These are phyloP conservation scores for Cephus cinctus DNA, from an alignment of 1,140 invertebrate species.

Conservation along the genomic window DNA sequence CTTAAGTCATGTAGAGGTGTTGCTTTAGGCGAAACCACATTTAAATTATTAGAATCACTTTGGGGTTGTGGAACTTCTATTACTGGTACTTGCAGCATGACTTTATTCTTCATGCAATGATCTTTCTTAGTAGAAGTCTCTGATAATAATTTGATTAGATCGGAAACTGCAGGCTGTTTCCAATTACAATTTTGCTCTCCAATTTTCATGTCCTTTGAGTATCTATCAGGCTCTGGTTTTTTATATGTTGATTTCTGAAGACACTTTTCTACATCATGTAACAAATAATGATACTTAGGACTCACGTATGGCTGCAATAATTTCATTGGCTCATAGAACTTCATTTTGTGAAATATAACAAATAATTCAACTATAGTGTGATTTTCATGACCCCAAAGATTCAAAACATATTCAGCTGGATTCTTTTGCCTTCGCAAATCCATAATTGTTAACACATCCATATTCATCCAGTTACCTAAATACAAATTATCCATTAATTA, in stretches of 20 bases:
- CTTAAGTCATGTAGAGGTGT: too few species aligned
- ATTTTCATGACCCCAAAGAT: constrained; percentile 71
- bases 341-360: constrained; percentile 62
- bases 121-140: too few species aligned
- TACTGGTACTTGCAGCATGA: too few species aligned
- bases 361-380: constrained; percentile 73
- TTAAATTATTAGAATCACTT: too few species aligned
- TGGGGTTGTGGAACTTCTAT: too few species aligned
- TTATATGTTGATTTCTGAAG: constrained; percentile 21
- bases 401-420: constrained; percentile 68
- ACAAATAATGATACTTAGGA: constrained; percentile 54
- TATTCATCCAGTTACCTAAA: constrained; percentile 53
- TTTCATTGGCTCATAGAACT: constrained; percentile 66
- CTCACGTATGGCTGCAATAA: constrained; percentile 61
- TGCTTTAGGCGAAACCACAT: too few species aligned
- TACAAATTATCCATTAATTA: too few species aligned
- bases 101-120: too few species aligned
- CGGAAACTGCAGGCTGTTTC: neutral
- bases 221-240: constrained; percentile 13
- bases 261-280: constrained; percentile 46
- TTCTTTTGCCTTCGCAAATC: constrained; percentile 57
- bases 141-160: too few species aligned
- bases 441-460: constrained; percentile 45
- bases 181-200: constrained; percentile 11
- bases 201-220: constrained; percentile 19